Evolutionary conservation across 2,113 vertebrate species (phyloP).

Genomic region (Podiceps cristatus): DNA sequence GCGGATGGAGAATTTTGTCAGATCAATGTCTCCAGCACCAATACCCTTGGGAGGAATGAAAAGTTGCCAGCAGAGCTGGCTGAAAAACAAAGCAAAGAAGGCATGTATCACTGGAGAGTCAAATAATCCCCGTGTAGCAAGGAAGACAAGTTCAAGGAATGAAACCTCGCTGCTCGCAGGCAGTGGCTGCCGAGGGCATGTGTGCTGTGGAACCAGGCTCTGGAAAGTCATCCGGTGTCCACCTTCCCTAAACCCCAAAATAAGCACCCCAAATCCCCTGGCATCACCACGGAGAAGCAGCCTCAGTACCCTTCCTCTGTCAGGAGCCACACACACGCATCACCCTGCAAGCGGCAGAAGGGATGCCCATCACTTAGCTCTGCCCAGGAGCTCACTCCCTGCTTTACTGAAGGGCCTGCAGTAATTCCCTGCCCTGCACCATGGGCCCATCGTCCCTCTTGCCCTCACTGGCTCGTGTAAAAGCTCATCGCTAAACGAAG

Average conservation of each 20-base stretch:
- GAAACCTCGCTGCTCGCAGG: constrained; percentile 29
- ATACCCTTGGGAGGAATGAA: neutral
- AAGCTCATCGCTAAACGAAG: neutral
- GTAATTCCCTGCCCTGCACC: neutral
- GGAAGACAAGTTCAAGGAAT: neutral
- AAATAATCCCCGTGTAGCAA: constrained; percentile 12
- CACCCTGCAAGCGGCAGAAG: neutral
- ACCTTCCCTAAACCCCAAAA: constrained; percentile 51
- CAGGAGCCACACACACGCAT: neutral
- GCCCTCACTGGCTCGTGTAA: neutral
- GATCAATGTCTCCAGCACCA: neutral
- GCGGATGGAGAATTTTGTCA: neutral
- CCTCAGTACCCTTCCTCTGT: neutral
- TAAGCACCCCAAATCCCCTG: constrained; percentile 4
- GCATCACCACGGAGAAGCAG: neutral
- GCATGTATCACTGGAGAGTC: constrained; percentile 24
- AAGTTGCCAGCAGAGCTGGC: constrained; percentile 35
- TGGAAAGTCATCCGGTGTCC: constrained; percentile 57
- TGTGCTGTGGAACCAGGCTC: constrained; percentile 37
- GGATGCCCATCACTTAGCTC: neutral
- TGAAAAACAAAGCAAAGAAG: constrained; percentile 40
- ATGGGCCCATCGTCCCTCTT: neutral
- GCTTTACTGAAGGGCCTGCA: constrained; percentile 15
- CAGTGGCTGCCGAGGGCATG: neutral
- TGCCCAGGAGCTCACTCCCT: neutral